These are phyloP conservation scores for Campoletis raptor DNA, from an alignment of 2,888 invertebrate species.

Conservation along the genomic window DNA sequence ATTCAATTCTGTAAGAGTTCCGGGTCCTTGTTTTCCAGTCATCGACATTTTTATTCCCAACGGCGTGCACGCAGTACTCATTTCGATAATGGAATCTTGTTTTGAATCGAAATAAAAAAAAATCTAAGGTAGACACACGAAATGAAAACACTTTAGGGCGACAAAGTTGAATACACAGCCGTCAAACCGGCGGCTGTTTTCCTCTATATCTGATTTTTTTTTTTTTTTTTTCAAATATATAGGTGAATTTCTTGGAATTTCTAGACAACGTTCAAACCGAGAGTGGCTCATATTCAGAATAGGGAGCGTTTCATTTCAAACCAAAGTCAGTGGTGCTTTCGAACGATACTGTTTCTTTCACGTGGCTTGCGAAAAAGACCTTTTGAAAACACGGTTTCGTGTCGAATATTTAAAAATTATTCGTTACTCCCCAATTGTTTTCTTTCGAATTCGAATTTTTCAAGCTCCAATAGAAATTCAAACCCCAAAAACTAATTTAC, in stretches of 20 bases:
- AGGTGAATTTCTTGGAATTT: neutral
- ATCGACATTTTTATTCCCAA: neutral
- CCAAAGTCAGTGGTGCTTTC: neutral
- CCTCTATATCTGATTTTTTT: conserved; percentile 13
- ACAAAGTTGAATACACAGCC: neutral
- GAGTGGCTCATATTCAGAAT: neutral
- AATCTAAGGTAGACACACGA: neutral
- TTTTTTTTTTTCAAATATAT: neutral
- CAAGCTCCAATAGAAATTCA: neutral
- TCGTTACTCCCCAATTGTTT: neutral
- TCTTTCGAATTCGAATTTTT: neutral
- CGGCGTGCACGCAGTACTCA: neutral
- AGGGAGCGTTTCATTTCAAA: neutral
- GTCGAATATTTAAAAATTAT: neutral
- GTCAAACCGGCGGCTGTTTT: conserved; percentile 15
- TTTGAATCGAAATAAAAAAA: neutral
- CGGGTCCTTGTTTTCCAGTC: neutral
- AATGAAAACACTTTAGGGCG: neutral
- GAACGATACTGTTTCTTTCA: neutral
- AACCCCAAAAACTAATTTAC: neutral
- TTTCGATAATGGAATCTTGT: neutral
- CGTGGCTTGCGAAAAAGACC: neutral
- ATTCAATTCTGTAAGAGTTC: conserved; percentile 8
- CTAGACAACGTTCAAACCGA: conserved; percentile 2
- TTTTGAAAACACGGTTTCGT: neutral